phyloP scores from a whole-genome alignment of 2,113 vertebrate genomes.

The Syrrhaptes paradoxus region DNA sequence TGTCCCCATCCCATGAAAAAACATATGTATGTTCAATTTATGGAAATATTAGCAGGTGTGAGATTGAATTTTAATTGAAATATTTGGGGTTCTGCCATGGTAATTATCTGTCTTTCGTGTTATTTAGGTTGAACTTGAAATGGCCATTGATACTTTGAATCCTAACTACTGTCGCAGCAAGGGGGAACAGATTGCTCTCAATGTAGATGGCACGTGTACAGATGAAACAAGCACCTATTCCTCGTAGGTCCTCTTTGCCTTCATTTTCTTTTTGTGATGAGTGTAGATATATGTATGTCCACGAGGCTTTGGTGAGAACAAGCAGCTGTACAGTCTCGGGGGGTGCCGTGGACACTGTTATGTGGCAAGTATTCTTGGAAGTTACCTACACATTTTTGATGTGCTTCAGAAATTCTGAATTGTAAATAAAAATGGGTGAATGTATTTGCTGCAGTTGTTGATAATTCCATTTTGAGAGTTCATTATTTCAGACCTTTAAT shows the following conservation, averaged over 20 bases:
- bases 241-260: constrained; percentile 75
- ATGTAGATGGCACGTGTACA: constrained; percentile 87
- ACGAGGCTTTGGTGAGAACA: not conserved
- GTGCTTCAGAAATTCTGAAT: not conserved
- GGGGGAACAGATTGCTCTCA: constrained; percentile 96
- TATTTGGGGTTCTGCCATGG: not conserved
- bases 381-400: not conserved
- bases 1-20: not conserved
- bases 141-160: constrained; percentile 90
- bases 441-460: not conserved
- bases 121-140: constrained; percentile 87
- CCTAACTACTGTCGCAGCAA: constrained; percentile 98
- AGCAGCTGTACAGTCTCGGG: not conserved
- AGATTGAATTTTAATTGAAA: not conserved
- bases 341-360: not conserved
- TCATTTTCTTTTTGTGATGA: not conserved
- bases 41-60: not conserved
- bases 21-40: not conserved
- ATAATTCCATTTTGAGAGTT: not conserved
- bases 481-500: not conserved
- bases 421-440: not conserved
- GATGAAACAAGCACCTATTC: constrained; percentile 92
- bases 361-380: not conserved
- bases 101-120: not conserved
- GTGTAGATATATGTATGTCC: not conserved